A percentile compares a stretch with the other conserved stretches of the same genome.
Evolutionary conservation across 2,113 vertebrate species (phyloP).

Genomic region (Coturnix japonica): DNA sequence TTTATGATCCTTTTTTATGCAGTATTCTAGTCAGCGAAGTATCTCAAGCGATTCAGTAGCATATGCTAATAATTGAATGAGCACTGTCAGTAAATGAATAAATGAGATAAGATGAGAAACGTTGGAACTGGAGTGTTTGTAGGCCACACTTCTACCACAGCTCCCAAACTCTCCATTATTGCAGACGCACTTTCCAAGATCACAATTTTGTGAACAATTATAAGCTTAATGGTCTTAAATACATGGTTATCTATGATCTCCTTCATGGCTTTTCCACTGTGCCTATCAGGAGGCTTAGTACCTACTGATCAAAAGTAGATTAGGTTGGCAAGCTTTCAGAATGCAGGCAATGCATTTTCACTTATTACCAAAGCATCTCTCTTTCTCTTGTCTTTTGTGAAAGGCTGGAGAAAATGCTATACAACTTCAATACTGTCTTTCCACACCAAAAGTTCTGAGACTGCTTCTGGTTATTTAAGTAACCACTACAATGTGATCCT

Average conservation of each 20-base stretch:
- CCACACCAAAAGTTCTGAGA: neutral
- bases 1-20: neutral
- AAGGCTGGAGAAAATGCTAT: neutral
- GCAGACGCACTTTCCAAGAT: neutral
- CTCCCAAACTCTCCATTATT: neutral
- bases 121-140: neutral
- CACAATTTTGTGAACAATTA: neutral
- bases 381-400: neutral
- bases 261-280: neutral
- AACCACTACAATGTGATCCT: neutral
- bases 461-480: neutral
- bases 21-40: neutral
- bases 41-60: neutral
- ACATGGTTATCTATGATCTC: fast-evolving
- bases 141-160: neutral
- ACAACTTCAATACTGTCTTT: neutral
- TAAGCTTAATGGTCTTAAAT: neutral
- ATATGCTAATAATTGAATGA: neutral
- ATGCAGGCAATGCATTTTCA: neutral
- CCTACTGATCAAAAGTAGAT: neutral
- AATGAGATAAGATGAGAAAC: neutral
- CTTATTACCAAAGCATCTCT: neutral
- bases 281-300: no score
- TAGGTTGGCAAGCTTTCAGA: neutral
- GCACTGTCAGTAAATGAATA: neutral